These are phyloP conservation scores for Hydrolagus affinis DNA, from an alignment of 2,113 vertebrate genomes.

Conservation along the genomic window DNA sequence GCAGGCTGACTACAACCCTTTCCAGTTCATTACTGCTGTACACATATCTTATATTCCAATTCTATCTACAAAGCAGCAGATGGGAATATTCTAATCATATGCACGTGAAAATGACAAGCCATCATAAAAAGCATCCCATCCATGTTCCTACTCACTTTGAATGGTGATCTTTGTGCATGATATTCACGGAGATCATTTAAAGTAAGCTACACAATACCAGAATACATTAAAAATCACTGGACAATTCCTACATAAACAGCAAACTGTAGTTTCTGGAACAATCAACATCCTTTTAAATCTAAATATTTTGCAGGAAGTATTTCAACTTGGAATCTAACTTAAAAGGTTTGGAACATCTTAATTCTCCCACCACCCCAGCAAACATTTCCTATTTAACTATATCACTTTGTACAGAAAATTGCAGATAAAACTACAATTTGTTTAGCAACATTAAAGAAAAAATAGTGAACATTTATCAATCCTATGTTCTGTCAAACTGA, in stretches of 20 bases:
- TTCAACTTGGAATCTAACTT: not conserved
- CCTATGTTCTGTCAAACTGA: conserved; percentile 24
- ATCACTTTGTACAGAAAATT: conserved; percentile 7
- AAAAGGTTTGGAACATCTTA: not conserved
- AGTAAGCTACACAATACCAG: not conserved
- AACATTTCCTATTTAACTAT: conserved; percentile 1
- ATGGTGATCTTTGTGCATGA: not conserved
- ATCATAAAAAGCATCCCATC: not conserved
- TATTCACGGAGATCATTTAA: not conserved
- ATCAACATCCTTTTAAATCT: not conserved
- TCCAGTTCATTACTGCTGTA: conserved; percentile 2
- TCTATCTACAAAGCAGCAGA: not conserved
- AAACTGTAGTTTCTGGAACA: conserved; percentile 13
- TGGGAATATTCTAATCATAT: not conserved
- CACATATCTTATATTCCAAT: not conserved
- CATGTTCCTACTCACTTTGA: not conserved
- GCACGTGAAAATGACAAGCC: conserved; percentile 1
- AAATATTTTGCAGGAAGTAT: not conserved
- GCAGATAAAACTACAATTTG: not conserved
- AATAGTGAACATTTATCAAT: not conserved
- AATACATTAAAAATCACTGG: not conserved
- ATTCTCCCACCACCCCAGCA: not conserved
- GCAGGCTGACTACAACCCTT: not conserved
- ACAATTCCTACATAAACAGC: not conserved
- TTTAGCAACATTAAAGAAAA: not conserved